Evolutionary conservation across 2,888 invertebrate genomes (phyloP).

Genomic region (Caenorhabditis becei): DNA sequence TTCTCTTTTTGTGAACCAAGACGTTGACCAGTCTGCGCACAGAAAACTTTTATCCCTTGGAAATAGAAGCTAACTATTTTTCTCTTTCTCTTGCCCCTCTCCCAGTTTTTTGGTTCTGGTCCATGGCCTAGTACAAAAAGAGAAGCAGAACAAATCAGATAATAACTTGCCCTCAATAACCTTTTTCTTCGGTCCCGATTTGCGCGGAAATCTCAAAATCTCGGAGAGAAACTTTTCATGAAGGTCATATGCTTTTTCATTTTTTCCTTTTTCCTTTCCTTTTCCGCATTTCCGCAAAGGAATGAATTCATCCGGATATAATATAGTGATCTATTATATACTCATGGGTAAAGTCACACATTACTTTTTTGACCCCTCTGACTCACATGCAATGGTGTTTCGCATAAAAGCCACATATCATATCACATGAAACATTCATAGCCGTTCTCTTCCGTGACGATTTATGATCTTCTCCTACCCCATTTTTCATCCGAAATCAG

Average conservation of each 20-base stretch:
- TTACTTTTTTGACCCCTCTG: no score
- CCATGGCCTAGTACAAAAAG: slow-evolving; percentile 6
- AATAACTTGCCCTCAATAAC: slow-evolving; percentile 41
- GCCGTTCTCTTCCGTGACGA: slow-evolving; percentile 12
- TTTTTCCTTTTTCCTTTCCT: no score
- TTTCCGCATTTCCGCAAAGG: not conserved
- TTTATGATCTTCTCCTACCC: slow-evolving; percentile 24
- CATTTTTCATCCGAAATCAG: slow-evolving; percentile 43
- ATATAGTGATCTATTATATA: not conserved
- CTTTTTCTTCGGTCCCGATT: not conserved
- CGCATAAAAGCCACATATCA: not conserved
- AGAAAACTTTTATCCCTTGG: slow-evolving; percentile 23
- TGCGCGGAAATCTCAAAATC: not conserved
- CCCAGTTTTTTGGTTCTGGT: slow-evolving; percentile 16
- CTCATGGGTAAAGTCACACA: not conserved
- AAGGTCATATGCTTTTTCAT: not conserved
- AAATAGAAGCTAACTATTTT: slow-evolving; percentile 24
- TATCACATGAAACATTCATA: slow-evolving; percentile 32
- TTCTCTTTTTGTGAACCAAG: no score
- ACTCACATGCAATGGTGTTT: no score
- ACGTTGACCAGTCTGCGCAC: slow-evolving; percentile 51
- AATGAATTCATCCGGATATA: slow-evolving; percentile 1
- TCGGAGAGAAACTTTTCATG: slow-evolving; percentile 6
- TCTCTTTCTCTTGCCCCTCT: slow-evolving; percentile 10
- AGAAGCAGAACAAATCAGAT: slow-evolving; percentile 41